phyloP scores from a whole-genome alignment of 1,140 invertebrate species.

The Teleopsis dalmanni region DNA sequence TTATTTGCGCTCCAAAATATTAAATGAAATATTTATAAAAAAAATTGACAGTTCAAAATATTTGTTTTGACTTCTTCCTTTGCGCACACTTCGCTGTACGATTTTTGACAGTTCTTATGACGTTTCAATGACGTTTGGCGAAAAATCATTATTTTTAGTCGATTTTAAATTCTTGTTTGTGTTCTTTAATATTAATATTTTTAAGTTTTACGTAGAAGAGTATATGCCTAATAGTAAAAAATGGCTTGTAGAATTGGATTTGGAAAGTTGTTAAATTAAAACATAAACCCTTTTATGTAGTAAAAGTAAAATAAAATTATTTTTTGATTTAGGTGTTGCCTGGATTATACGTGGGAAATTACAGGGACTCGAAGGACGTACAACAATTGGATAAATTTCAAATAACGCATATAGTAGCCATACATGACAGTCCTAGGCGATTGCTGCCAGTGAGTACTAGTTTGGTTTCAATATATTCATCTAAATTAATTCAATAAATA shows the following conservation, averaged over 20 bases:
- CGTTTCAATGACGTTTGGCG: too few species aligned
- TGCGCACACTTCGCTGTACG: too few species aligned
- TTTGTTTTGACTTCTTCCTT: too few species aligned
- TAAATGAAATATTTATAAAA: too few species aligned
- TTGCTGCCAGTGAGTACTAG: conserved; percentile 63
- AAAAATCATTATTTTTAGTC: neutral
- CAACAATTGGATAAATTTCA: conserved; percentile 79
- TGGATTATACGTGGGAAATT: conserved; percentile 79
- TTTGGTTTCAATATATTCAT: neutral
- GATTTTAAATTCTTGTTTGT: neutral
- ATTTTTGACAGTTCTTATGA: too few species aligned
- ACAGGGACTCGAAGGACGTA: conserved; percentile 85
- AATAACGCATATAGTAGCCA: conserved; percentile 92
- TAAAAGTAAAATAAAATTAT: too few species aligned
- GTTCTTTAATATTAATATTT: neutral
- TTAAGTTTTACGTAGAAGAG: too few species aligned
- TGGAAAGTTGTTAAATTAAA: neutral
- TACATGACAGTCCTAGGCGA: conserved; percentile 86
- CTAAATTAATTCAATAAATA: neutral
- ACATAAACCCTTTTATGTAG: neutral
- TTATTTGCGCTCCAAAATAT: too few species aligned
- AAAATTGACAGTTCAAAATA: too few species aligned
- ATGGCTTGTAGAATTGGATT: neutral
- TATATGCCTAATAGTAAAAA: too few species aligned
- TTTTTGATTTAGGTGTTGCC: conserved; percentile 63